Evolutionary conservation across 2,113 vertebrate species (phyloP), one percentile per base, ranked within the genome.

Genomic region (Galbula dea): DNA sequence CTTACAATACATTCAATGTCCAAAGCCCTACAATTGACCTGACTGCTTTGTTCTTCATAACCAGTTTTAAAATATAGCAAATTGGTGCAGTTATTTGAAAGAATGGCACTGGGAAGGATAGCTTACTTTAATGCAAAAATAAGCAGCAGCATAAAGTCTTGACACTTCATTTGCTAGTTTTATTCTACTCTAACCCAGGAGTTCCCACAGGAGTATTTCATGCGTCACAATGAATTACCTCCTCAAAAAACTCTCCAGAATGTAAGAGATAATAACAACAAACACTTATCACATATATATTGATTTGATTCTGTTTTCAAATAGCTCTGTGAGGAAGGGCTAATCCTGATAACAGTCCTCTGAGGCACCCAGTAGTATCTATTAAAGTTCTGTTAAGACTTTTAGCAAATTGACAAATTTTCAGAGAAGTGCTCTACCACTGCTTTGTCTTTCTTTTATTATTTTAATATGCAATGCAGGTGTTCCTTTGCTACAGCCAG

Each of bases 141-240:
- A 96, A 96, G 84, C 88, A 58, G 73, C 73, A 58, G 62, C 68
- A 90, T 90, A 85, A 96, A 92, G 74, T 65, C 94, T 86, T 95
- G 90, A 92, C 88, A 94, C 41, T 93, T 92, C 69, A 95, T 94
- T 94, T 96, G 71, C 80, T 84, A 69, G 86, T 79, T 96, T 92
- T 94, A 94, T 93, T 93, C 58, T 79, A 21, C 74, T 79, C 66
- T 83, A 92, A 84, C 57, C 66, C 39, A 30, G 71, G 54, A 90
- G 39, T 9, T 90, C 81, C 81, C 89, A 51, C 49, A 62, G 69
- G 89, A 84, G 66, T 84, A 65, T 95, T 94, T 89, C 62, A 76
- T 21, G 57, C 1, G 0, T 82, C 86, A 76, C 74, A 66, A 69
- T 79, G 77, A 93, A 94, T 86, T 96, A 89, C 66, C 32, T 83